Conservation (phyloP, 2,113 vertebrate genomes). For the Cricetomys ansorgei region DNA sequence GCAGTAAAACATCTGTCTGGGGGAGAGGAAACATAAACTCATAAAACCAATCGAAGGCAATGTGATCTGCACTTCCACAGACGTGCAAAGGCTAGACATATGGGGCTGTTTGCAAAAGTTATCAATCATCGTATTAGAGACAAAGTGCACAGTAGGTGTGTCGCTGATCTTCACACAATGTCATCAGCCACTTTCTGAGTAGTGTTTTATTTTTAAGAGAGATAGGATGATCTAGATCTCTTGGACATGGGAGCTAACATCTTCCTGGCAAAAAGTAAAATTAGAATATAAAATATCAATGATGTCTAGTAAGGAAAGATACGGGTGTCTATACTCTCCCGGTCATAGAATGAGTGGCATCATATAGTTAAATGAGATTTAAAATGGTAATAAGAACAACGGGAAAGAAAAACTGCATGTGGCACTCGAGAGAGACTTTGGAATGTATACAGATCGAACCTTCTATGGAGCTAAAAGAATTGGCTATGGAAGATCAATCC, state of each 20-base stretch:
- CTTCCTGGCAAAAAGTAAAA: not conserved
- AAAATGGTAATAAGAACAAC: not conserved
- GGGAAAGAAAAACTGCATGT: not conserved
- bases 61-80: slow-evolving; percentile 22
- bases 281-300: not conserved
- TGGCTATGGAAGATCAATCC: not conserved
- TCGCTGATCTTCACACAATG: not conserved
- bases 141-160: slow-evolving; percentile 34
- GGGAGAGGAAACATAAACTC: slow-evolving; percentile 77
- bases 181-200: not conserved
- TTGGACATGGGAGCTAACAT: not conserved
- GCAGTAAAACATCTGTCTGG: slow-evolving; percentile 74
- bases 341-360: not conserved
- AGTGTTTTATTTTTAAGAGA: not conserved
- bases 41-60: slow-evolving; percentile 67
- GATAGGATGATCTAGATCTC: not conserved
- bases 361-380: not conserved
- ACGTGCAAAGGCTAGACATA: slow-evolving; percentile 17
- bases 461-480: not conserved
- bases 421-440: not conserved
- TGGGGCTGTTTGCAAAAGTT: slow-evolving; percentile 18
- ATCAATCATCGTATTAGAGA: slow-evolving; percentile 65
- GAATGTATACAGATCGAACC: not conserved
- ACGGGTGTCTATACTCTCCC: not conserved
- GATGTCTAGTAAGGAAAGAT: not conserved